Evolutionary conservation across 1,140 invertebrate genomes (phyloP), one percentile per base, ranked within the genome.

Genomic region (Drosophila mojavensis): DNA sequence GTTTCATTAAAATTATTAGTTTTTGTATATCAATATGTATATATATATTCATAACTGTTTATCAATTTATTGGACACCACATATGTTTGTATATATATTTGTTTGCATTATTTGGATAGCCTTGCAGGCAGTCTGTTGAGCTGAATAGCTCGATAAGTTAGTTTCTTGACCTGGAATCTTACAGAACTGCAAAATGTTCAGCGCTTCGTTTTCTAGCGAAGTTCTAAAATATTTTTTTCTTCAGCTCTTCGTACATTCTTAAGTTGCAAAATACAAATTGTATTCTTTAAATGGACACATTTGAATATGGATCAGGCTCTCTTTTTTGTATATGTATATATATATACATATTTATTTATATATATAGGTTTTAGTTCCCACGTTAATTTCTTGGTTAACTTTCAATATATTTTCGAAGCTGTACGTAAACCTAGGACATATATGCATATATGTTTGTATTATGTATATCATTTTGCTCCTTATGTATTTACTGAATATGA

Each of bases 271-370:
- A 78, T 78, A 81, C 75, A 78, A 66, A 75, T 74, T 75, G 61
- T 81, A 75, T 75, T 58, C 61, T 71, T 88, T 88, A 77, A 86
- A 86, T 86, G 79, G 83, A 86, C 83, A 88, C 72, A 74, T 51
- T n/a, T 89, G 73, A 89, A 72, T 72, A 67, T 67, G 63, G 51
- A 62, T 86, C 83, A 86, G 83, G 83, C 83, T 86, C 82, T 88
- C 79, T 88, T 82, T 54, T 76, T 79, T 28, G 2, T 20, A 2
- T 20, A 20, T 20, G 69, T 81, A 72, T 50, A 39, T 51, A 30
- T 56, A 15, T 33, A 58, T 66, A 58, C 26, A 17, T 26, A 28
- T 70, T 13, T 60, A 48, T 60, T 11, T 53, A 5, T 47, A 47
- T 47, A 47, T 47, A 9, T 17, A 15, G 9, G 11, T 55, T 48